A percentile compares a stretch with the other conserved stretches of the same genome.
These are phyloP conservation scores for Moxostoma hubbsi DNA, from an alignment of 2,797 vertebrate species.

Conservation along the genomic window DNA sequence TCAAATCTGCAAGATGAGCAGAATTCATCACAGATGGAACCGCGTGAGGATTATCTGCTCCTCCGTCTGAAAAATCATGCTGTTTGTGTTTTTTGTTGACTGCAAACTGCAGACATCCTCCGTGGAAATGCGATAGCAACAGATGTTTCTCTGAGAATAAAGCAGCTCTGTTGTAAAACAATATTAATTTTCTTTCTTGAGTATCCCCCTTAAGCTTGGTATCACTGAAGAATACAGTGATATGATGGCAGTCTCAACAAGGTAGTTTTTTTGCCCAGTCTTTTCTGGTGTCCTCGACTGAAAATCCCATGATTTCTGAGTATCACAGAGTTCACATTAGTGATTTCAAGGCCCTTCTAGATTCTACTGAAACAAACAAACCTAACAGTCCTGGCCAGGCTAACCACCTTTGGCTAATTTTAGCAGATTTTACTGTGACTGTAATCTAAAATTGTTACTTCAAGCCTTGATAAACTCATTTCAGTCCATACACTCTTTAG, in stretches of 20 bases:
- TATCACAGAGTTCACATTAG: too few species aligned
- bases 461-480: too few species aligned
- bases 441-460: too few species aligned
- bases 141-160: not conserved
- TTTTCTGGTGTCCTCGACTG: too few species aligned
- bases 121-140: not conserved
- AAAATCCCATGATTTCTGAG: too few species aligned
- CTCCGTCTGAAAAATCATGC: slow-evolving; percentile 24
- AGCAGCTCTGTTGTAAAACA: not conserved
- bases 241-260: not conserved
- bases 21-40: slow-evolving; percentile 5
- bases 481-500: too few species aligned
- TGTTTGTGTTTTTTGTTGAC: slow-evolving; percentile 15
- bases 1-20: slow-evolving; percentile 31
- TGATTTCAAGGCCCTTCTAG: too few species aligned
- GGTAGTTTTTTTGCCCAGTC: not conserved
- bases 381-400: too few species aligned
- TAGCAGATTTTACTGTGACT: too few species aligned
- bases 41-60: slow-evolving; percentile 28
- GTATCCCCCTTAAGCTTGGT: not conserved
- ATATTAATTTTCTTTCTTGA: not conserved
- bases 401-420: too few species aligned
- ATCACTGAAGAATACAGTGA: slow-evolving; percentile 1
- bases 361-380: too few species aligned
- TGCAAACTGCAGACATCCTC: slow-evolving; percentile 29